A percentile compares a stretch with the other conserved stretches of the same genome.
These are phyloP conservation scores for Diarsia mendica DNA, from an alignment of 2,888 invertebrate species.

Conservation along the genomic window DNA sequence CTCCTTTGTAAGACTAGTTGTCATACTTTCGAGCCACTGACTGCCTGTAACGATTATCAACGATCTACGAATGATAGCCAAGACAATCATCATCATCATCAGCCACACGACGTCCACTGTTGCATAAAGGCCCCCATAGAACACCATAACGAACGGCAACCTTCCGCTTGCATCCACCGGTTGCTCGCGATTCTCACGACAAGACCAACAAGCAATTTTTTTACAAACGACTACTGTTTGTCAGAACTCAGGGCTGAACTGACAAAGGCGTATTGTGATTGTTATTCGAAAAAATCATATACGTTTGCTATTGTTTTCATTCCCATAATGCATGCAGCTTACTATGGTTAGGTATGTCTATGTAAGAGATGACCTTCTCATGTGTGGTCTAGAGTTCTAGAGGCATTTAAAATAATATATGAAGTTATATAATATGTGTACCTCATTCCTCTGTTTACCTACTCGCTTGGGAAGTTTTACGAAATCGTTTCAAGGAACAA, in stretches of 20 bases:
- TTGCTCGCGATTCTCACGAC: no score
- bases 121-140: no score
- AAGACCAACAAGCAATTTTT: no score
- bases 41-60: no score
- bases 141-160: no score
- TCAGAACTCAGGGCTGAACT: background rate
- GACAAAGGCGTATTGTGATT: conserved; percentile 8
- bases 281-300: conserved; percentile 13
- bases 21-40: no score
- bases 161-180: no score
- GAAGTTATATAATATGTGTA: background rate
- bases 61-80: no score
- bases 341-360: background rate
- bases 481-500: background rate
- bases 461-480: background rate
- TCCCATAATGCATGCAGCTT: background rate
- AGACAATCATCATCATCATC: no score
- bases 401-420: background rate
- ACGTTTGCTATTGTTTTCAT: conserved; percentile 27
- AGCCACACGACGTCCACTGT: no score
- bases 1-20: no score
- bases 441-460: background rate
- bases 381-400: background rate
- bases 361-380: background rate
- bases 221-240: background rate